Evolutionary conservation across 2,797 vertebrate genomes (phyloP), one percentile per base, ranked within the genome.

Genomic region (Crocidura indochinensis): DNA sequence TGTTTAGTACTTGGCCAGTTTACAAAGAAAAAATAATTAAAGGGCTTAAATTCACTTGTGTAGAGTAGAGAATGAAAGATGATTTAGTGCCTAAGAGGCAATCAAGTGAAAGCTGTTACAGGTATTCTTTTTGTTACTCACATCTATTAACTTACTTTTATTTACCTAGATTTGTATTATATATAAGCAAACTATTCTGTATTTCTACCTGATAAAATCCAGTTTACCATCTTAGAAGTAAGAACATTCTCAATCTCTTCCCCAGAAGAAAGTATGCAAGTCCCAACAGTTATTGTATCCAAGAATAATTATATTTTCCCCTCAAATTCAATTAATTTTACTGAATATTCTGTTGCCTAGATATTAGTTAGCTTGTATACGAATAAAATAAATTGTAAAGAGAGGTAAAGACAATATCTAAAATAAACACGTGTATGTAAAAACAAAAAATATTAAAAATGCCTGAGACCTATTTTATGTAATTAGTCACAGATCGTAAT

Each of bases 351-450:
- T 78, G 22, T 38, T 69, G 53, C 46, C 19, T 68, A 64, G 46
- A 44, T 44, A 53, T n/a, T 56, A 69, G 38, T 65, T 79, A 80
- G 76, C 14, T 27, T 53, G 15, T 5, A 84, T 88, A 4, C 49
- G 94, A 72, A 53, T 79, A 68, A 82, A 79, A 94, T 78, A 62
- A 87, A 90, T 29, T n/a, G 22, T 19, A 77, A 72, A 84, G 38
- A 38, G 46, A 79, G 74, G 53, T 56, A 11, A 11, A 56, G 19
- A 56, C 2, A 11, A 19, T 56, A 19, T 56, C 53, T 56, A 11
- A 56, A 56, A 56, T 56, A 56, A 56, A 56, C 53, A 56, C 19
- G 6, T 56, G 19, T 19, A 56, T 56, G 53, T 56, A 19, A 11
- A 2, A 56, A 56, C 38, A 38, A 38, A 38, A 38, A 38, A 38